Evolutionary conservation across 1,140 invertebrate genomes (phyloP).

Genomic region (Bombus confusus): DNA sequence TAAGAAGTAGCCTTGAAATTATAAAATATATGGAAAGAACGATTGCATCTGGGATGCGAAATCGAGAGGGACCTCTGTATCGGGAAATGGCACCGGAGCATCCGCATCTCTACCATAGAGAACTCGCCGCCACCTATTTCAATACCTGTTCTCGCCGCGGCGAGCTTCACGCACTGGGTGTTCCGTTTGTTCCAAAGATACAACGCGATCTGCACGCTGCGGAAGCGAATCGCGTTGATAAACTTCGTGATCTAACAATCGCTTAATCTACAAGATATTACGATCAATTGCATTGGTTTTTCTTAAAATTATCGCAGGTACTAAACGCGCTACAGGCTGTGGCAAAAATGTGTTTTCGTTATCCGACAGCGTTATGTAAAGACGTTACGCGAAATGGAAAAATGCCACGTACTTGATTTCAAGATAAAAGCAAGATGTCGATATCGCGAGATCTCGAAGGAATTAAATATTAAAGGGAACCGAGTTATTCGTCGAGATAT

Average conservation of each 20-base stretch:
- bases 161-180: slow-evolving; percentile 10
- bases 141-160: slow-evolving; percentile 14
- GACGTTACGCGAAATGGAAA: too few species aligned
- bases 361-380: too few species aligned
- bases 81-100: not conserved
- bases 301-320: fast-evolving
- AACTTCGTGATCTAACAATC: not conserved
- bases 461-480: too few species aligned
- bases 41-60: not conserved
- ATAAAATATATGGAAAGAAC: not conserved
- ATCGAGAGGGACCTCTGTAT: slow-evolving; percentile 33
- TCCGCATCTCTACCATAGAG: not conserved
- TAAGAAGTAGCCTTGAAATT: not conserved
- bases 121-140: slow-evolving; percentile 34
- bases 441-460: too few species aligned
- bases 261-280: not conserved
- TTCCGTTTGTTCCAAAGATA: not conserved
- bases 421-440: too few species aligned
- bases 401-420: too few species aligned
- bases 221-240: not conserved
- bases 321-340: too few species aligned
- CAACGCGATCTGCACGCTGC: too few species aligned
- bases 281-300: not conserved
- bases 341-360: too few species aligned
- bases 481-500: too few species aligned